A percentile compares a stretch with the other conserved stretches of the same genome.
Evolutionary conservation across 2,797 vertebrate species (phyloP).

Genomic region (Gymnothorax javanicus): DNA sequence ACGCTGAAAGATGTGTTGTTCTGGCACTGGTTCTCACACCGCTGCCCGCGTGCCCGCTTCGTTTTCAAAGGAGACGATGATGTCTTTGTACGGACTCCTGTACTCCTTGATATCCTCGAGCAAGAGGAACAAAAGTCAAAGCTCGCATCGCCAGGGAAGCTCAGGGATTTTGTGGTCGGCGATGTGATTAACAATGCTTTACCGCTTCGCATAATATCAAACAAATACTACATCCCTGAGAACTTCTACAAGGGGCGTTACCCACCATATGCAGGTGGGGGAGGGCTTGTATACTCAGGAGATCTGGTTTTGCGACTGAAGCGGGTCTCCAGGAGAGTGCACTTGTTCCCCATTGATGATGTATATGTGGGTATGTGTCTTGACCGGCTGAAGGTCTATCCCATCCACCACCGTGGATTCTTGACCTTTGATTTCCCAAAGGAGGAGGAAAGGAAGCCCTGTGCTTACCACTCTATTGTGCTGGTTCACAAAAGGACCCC

Average conservation of each 20-base stretch:
- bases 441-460: constrained; percentile 49
- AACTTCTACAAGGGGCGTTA: constrained; percentile 71
- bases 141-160: background rate
- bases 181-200: constrained; percentile 55
- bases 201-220: constrained; percentile 46
- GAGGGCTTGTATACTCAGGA: constrained; percentile 75
- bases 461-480: constrained; percentile 65
- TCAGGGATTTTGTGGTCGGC: constrained; percentile 66
- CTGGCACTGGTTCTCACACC: constrained; percentile 68
- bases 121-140: constrained; percentile 34
- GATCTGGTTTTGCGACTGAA: constrained; percentile 61
- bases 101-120: constrained; percentile 62
- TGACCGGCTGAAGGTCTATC: constrained; percentile 53
- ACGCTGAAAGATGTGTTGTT: constrained; percentile 76
- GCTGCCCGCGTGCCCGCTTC: constrained; percentile 56
- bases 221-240: constrained; percentile 71
- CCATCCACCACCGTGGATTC: constrained; percentile 67
- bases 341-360: constrained; percentile 77
- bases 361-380: constrained; percentile 77
- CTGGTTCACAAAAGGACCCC: constrained; percentile 71
- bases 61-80: constrained; percentile 78
- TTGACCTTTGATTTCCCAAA: constrained; percentile 67
- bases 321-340: constrained; percentile 64
- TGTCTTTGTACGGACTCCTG: constrained; percentile 69
- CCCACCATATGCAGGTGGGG: constrained; percentile 69